Evolutionary conservation across 2,888 invertebrate species (phyloP).

Genomic region (Drosophila affinis): DNA sequence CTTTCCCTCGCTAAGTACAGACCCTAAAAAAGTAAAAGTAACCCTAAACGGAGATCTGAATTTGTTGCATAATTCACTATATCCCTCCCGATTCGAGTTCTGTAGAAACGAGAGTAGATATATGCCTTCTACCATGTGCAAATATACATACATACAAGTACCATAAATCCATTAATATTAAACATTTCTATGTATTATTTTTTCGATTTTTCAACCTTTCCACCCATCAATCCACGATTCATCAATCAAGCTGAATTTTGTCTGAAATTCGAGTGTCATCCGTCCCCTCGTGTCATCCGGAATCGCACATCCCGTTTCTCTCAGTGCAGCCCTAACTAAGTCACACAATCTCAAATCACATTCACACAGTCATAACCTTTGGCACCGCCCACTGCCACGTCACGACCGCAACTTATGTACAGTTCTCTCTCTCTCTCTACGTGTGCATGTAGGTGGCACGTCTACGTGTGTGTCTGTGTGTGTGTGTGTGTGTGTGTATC

Average conservation of each 20-base stretch:
- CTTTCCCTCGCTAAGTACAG: too few species aligned
- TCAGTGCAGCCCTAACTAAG: constrained; percentile 54
- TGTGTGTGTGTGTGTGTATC: constrained; percentile 20
- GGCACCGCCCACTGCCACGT: constrained; percentile 50
- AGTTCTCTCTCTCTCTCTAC: constrained; percentile 41
- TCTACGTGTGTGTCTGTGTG: background rate
- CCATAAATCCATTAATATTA: background rate
- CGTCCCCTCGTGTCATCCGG: background rate
- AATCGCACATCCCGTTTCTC: constrained; percentile 15
- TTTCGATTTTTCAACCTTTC: background rate
- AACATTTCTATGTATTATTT: background rate
- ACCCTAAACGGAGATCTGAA: too few species aligned
- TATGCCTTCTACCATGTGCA: too few species aligned
- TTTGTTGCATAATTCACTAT: too few species aligned
- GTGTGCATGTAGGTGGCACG: constrained; percentile 44
- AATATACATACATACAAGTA: background rate
- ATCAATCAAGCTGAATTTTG: background rate
- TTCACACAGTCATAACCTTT: constrained; percentile 59
- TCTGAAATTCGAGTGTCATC: background rate
- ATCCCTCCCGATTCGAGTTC: too few species aligned
- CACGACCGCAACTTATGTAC: constrained; percentile 65
- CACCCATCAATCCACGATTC: background rate
- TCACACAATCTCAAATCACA: constrained; percentile 46
- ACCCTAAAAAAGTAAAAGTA: too few species aligned
- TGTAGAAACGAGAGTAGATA: too few species aligned